These are phyloP conservation scores for Ormyrus thymus DNA, from an alignment of 2,888 invertebrate species.

Conservation along the genomic window DNA sequence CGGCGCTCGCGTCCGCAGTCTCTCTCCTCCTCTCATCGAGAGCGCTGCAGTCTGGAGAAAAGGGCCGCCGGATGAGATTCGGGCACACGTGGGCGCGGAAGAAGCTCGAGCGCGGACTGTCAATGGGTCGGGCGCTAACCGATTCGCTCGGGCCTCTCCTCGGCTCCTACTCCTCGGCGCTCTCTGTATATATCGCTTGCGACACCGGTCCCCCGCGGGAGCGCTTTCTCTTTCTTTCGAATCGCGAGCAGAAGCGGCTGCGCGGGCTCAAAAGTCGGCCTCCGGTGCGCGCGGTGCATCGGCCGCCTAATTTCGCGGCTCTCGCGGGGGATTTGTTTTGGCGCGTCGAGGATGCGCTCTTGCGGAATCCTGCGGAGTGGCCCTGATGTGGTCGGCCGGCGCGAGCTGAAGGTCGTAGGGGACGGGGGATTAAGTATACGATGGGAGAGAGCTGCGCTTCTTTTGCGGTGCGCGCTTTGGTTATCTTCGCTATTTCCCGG, in stretches of 20 bases:
- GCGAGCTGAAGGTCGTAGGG: not conserved
- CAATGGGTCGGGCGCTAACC: slow-evolving; percentile 33
- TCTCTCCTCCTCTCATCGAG: not conserved
- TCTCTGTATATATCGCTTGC: slow-evolving; percentile 32
- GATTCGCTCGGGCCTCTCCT: not conserved
- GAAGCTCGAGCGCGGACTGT: not conserved
- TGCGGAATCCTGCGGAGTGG: not conserved
- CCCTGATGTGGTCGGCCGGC: not conserved
- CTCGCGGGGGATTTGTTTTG: not conserved
- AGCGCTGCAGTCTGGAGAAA: not conserved
- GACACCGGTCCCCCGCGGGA: slow-evolving; percentile 25
- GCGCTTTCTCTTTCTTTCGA: slow-evolving; percentile 53
- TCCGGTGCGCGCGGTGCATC: slow-evolving; percentile 9
- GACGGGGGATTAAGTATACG: not conserved
- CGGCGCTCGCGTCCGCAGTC: not conserved
- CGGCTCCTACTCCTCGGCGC: not conserved
- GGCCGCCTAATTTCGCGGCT: not conserved
- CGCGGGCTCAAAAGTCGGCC: slow-evolving; percentile 20
- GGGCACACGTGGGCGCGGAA: not conserved
- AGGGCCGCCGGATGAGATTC: not conserved
- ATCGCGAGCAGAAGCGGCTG: slow-evolving; percentile 16
- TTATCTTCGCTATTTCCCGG: too few species aligned
- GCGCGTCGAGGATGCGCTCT: not conserved
- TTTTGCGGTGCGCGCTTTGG: too few species aligned
- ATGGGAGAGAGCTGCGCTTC: too few species aligned